Percentiles rank a stretch among this genome's conserved stretches.
Evolutionary conservation across 2,797 vertebrate species (phyloP).

Genomic region (Thamnophis elegans): DNA sequence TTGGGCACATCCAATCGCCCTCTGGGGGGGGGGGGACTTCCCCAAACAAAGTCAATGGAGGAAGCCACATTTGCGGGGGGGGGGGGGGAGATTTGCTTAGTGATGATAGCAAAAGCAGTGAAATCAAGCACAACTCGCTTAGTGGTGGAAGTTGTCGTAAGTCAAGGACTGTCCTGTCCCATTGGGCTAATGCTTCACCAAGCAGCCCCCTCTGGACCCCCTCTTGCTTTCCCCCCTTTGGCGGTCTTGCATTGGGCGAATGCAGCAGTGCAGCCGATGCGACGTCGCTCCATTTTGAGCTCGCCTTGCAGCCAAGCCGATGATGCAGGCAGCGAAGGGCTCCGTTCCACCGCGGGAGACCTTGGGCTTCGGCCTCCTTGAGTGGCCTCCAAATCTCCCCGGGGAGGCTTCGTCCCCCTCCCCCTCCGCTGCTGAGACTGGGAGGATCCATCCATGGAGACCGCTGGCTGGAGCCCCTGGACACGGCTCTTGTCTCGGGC

Average conservation of each 20-base stretch:
- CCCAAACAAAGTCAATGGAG: neutral
- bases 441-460: neutral
- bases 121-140: neutral
- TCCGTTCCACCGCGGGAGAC: neutral
- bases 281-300: neutral
- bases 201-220: neutral
- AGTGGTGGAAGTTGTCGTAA: neutral
- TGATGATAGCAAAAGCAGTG: too few species aligned
- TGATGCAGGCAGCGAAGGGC: neutral
- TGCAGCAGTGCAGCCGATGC: neutral
- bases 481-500: neutral
- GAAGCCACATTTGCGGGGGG: neutral
- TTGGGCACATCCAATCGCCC: neutral
- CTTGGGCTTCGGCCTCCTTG: neutral
- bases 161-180: neutral
- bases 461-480: neutral
- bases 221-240: neutral
- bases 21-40: too few species aligned
- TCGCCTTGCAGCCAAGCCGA: neutral
- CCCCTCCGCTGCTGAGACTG: too few species aligned
- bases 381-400: neutral
- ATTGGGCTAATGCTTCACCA: neutral
- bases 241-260: neutral
- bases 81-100: neutral
- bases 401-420: accelerated